These are phyloP conservation scores for Panorpa germanica DNA, from an alignment of 2,888 invertebrate species.

Conservation along the genomic window DNA sequence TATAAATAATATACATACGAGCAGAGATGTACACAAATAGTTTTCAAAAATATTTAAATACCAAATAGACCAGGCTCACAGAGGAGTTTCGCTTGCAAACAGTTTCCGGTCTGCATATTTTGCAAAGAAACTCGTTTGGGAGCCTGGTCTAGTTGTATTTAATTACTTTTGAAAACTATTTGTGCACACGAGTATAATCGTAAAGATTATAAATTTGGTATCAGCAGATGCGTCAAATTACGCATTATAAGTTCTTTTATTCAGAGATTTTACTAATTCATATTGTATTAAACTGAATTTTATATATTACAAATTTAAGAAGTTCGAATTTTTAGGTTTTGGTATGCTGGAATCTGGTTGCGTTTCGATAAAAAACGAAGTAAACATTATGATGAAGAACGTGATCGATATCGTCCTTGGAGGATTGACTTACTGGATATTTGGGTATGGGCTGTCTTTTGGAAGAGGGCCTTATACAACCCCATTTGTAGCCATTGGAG, in stretches of 20 bases:
- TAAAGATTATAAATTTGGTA: no score
- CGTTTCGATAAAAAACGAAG: conserved; percentile 84
- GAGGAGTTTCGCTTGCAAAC: no score
- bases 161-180: no score
- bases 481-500: conserved; percentile 66
- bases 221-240: no score
- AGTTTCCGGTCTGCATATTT: no score
- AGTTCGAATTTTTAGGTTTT: conserved; percentile 41
- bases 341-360: conserved; percentile 88
- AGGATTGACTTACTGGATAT: conserved; percentile 83
- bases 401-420: conserved; percentile 84
- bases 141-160: no score
- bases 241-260: conserved; percentile 1
- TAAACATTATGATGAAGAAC: conserved; percentile 96
- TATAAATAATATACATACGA: no score
- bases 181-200: no score
- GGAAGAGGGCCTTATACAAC: conserved; percentile 55
- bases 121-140: no score
- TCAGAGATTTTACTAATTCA: conserved; percentile 1
- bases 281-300: conserved; percentile 3
- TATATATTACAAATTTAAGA: not conserved
- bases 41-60: no score
- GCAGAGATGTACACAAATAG: no score
- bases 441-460: conserved; percentile 84
- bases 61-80: no score